phyloP scores from a whole-genome alignment of 2,113 vertebrate genomes.

The Bos indicus region DNA sequence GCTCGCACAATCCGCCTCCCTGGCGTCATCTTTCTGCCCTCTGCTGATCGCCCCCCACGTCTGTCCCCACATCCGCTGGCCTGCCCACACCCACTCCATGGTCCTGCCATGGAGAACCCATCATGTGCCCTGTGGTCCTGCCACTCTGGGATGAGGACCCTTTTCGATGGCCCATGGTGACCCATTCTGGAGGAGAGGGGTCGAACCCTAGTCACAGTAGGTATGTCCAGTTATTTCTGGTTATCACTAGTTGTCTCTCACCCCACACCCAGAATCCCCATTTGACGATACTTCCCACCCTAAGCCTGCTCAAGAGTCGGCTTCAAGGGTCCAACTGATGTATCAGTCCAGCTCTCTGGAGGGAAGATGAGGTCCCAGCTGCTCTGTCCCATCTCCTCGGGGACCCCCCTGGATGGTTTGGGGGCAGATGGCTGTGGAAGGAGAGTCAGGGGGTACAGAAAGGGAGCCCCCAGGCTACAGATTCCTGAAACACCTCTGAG shows the following conservation, averaged over 20 bases:
- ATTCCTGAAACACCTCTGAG: not conserved
- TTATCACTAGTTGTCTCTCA: not conserved
- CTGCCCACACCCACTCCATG: fast-evolving
- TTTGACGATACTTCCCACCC: not conserved
- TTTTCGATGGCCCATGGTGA: fast-evolving
- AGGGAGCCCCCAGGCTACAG: not conserved
- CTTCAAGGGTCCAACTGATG: not conserved
- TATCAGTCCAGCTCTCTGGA: no score
- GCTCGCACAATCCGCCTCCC: not conserved
- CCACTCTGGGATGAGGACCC: not conserved
- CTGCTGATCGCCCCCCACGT: fast-evolving
- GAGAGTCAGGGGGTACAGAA: not conserved
- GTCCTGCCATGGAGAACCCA: not conserved
- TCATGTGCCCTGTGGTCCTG: not conserved
- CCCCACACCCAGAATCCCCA: not conserved
- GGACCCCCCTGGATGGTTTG: not conserved
- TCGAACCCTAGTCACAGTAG: not conserved
- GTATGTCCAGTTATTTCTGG: not conserved
- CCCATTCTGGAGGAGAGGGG: not conserved
- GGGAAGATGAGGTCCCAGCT: not conserved
- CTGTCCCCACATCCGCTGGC: no score
- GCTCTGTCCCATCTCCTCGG: fast-evolving
- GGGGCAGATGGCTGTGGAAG: fast-evolving
- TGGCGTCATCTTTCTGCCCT: fast-evolving
- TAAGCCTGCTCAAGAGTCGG: not conserved